Evolutionary conservation across 92 coral and sea anemone genomes (phyloP).

Genomic region (Plumapathes pennacea): DNA sequence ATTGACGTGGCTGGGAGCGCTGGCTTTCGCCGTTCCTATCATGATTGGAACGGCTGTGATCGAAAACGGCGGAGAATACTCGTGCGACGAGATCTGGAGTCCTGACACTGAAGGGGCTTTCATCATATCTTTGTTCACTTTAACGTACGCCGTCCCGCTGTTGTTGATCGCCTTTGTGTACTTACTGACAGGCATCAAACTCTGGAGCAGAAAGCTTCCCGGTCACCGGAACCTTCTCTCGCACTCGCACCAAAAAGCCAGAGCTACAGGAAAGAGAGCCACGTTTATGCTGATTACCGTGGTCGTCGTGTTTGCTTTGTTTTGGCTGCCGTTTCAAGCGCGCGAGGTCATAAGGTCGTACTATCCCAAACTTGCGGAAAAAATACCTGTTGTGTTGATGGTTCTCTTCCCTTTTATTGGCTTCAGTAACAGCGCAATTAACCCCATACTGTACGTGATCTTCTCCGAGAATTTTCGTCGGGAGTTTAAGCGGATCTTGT

Average conservation of each 20-base stretch:
- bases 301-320: constrained; percentile 55
- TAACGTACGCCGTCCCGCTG: constrained; percentile 50
- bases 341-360: constrained; percentile 12
- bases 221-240: constrained; percentile 51
- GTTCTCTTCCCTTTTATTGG: constrained; percentile 61
- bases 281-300: constrained; percentile 70
- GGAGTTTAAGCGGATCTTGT: constrained; percentile 54
- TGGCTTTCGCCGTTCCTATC: constrained; percentile 42
- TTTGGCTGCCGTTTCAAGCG: constrained; percentile 63
- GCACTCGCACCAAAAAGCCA: too few species aligned
- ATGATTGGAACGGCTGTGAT: constrained; percentile 6
- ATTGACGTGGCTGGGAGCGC: constrained; percentile 47
- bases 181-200: constrained; percentile 47
- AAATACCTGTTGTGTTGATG: constrained; percentile 16
- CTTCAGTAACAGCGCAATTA: constrained; percentile 66
- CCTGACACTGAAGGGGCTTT: too few species aligned
- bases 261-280: constrained; percentile 55
- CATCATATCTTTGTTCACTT: constrained; percentile 5
- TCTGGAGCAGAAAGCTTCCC: constrained; percentile 65
- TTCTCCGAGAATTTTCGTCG: constrained; percentile 73
- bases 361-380: neutral
- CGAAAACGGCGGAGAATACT: too few species aligned
- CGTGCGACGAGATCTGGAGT: constrained; percentile 4
- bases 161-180: constrained; percentile 33
- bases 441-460: constrained; percentile 64